These are phyloP conservation scores for Myotis findleyi DNA, from an alignment of 2,797 vertebrate species.

Conservation along the genomic window DNA sequence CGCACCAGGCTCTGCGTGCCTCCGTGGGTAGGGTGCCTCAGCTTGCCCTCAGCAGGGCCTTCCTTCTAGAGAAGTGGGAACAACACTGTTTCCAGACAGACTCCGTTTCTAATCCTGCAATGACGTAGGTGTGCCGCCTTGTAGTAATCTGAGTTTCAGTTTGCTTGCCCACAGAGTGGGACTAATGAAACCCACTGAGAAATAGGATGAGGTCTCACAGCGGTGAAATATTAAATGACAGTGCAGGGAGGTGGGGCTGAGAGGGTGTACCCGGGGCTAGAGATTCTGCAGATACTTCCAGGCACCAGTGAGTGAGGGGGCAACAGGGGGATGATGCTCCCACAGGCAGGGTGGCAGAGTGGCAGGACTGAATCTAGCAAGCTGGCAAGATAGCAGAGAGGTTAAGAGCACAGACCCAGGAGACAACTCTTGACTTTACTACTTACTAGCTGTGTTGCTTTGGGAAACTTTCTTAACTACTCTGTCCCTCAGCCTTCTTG, in stretches of 20 bases:
- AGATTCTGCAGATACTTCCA: background rate
- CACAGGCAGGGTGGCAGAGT: fast-evolving
- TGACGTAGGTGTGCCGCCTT: background rate
- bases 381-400: background rate
- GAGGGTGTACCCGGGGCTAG: background rate
- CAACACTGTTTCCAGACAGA: fast-evolving
- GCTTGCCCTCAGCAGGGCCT: background rate
- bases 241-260: background rate
- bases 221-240: background rate
- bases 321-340: fast-evolving
- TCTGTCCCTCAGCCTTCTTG: background rate
- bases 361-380: background rate
- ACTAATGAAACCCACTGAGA: background rate
- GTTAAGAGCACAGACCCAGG: background rate
- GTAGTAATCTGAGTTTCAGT: background rate
- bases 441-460: background rate
- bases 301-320: background rate
- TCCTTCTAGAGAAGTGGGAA: background rate
- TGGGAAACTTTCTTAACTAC: background rate
- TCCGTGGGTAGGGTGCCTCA: fast-evolving
- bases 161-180: background rate
- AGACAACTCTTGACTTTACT: background rate
- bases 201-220: background rate
- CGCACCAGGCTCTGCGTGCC: background rate
- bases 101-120: fast-evolving